These are phyloP conservation scores for Pseudoatta argentina DNA, from an alignment of 1,140 invertebrate species.

Conservation along the genomic window DNA sequence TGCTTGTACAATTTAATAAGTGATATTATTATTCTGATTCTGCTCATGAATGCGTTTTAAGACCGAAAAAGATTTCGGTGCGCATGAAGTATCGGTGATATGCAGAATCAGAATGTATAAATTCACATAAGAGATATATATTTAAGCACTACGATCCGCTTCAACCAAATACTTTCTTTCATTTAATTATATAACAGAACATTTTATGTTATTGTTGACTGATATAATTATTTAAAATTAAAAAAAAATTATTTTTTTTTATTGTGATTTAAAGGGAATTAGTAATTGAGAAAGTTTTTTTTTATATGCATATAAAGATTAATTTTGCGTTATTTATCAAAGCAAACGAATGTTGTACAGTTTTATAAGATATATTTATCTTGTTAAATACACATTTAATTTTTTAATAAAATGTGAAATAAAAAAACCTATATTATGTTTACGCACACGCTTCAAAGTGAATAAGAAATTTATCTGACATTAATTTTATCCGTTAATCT, in stretches of 20 bases:
- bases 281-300: constrained; percentile 12
- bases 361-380: constrained; percentile 14
- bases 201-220: constrained; percentile 16
- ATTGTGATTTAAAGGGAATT: constrained; percentile 6
- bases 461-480: constrained; percentile 26
- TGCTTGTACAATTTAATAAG: too few species aligned
- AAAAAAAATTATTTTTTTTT: neutral
- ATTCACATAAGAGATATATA: too few species aligned
- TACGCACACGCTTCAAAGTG: constrained; percentile 10
- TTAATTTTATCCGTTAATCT: constrained; percentile 40
- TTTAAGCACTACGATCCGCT: too few species aligned
- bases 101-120: too few species aligned
- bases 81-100: too few species aligned
- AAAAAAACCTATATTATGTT: constrained; percentile 20
- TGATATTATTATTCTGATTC: too few species aligned
- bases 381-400: constrained; percentile 7
- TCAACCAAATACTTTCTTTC: too few species aligned
- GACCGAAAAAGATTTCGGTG: too few species aligned
- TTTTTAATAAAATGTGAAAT: constrained; percentile 43
- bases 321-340: constrained; percentile 14
- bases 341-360: constrained; percentile 34
- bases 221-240: constrained; percentile 22
- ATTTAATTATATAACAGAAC: constrained; percentile 6
- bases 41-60: too few species aligned
- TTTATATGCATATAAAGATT: constrained; percentile 6